Conservation (phyloP, 2,888 invertebrate species). For the Proisotoma minuta region DNA sequence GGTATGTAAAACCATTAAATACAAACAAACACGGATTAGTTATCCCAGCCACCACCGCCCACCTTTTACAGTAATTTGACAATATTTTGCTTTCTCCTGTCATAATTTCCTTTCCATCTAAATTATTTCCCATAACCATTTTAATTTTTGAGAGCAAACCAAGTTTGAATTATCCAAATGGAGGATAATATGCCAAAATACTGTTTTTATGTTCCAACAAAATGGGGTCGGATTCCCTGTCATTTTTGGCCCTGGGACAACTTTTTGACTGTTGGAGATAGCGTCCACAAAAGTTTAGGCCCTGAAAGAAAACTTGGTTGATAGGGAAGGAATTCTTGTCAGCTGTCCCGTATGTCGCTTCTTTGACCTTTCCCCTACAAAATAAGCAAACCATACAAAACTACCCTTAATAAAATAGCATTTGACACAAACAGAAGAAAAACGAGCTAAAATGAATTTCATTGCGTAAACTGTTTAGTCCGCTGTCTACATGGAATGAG, state of each 20-base stretch:
- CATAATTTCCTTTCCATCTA: background rate
- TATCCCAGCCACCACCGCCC: too few species aligned
- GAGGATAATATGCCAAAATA: too few species aligned
- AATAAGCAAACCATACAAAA: too few species aligned
- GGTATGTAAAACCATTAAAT: background rate
- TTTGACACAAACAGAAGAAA: too few species aligned
- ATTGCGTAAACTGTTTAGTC: too few species aligned
- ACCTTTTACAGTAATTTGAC: background rate
- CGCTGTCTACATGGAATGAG: background rate
- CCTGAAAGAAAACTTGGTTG: background rate
- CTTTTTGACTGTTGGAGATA: constrained; percentile 6
- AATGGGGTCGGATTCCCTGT: background rate
- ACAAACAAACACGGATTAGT: background rate
- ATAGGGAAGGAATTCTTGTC: background rate
- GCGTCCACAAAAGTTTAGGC: background rate
- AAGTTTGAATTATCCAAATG: too few species aligned
- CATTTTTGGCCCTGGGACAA: constrained; percentile 12
- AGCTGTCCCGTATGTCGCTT: constrained; percentile 4
- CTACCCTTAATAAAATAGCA: too few species aligned
- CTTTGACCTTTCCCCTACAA: constrained; percentile 5
- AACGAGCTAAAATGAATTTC: too few species aligned
- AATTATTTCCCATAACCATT: background rate
- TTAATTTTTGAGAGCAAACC: background rate
- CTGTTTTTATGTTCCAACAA: too few species aligned
- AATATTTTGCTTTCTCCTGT: background rate